phyloP scores from a whole-genome alignment of 2,888 invertebrate genomes.

The Ornithoptera alexandrae region DNA sequence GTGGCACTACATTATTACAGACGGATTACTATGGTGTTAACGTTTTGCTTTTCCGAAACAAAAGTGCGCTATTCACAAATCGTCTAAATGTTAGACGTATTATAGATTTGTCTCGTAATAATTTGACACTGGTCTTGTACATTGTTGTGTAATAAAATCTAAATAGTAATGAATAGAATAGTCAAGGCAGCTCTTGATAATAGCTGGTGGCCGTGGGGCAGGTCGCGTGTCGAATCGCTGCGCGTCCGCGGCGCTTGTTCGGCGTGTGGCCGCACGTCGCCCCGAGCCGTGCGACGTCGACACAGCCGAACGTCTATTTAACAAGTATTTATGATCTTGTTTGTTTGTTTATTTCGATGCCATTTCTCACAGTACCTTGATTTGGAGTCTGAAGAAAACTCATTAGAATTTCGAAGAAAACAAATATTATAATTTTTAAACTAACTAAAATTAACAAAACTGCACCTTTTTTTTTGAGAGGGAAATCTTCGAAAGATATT shows the following conservation, averaged over 20 bases:
- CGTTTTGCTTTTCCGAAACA: too few species aligned
- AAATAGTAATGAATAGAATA: not conserved
- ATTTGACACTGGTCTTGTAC: not conserved
- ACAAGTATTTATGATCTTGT: conserved; percentile 25
- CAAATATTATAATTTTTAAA: too few species aligned
- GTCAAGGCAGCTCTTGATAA: not conserved
- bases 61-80: too few species aligned
- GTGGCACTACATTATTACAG: too few species aligned
- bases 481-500: too few species aligned
- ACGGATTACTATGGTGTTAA: too few species aligned
- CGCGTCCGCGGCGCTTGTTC: conserved; percentile 18
- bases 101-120: too few species aligned
- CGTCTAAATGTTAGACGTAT: too few species aligned
- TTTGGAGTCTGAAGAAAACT: not conserved
- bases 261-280: conserved; percentile 41
- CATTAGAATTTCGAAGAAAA: not conserved
- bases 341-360: not conserved
- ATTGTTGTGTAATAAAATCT: not conserved
- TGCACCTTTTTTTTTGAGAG: too few species aligned
- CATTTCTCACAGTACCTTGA: too few species aligned
- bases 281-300: conserved; percentile 39
- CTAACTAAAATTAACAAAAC: too few species aligned
- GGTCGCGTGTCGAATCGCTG: conserved; percentile 27
- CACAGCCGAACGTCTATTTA: conserved; percentile 33
- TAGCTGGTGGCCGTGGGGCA: conserved; percentile 25